Conservation (phyloP, 2,888 invertebrate genomes). For the Spodoptera picta region DNA sequence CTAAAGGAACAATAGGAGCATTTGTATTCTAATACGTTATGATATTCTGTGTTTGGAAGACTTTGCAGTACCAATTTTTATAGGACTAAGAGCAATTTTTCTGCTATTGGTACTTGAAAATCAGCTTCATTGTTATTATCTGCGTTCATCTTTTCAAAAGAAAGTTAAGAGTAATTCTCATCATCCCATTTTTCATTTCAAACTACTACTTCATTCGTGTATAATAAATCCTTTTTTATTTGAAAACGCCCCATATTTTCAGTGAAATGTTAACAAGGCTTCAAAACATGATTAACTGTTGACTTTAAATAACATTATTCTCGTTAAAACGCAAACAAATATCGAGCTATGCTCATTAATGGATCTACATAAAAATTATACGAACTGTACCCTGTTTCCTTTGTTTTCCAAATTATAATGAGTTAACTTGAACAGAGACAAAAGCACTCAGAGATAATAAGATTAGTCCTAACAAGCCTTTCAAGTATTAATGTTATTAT, state of each 20-base stretch:
- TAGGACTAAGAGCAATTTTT: too few species aligned
- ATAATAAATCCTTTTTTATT: too few species aligned
- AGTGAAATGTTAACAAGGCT: background rate
- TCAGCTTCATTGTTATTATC: too few species aligned
- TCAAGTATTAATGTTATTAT: slow-evolving; percentile 45
- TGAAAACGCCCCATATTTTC: too few species aligned
- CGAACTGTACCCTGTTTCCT: slow-evolving; percentile 17
- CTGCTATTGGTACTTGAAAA: too few species aligned
- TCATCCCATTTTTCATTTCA: too few species aligned
- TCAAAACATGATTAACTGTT: slow-evolving; percentile 1
- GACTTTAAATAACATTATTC: slow-evolving; percentile 18
- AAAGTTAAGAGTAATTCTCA: too few species aligned
- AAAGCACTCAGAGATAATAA: slow-evolving; percentile 48
- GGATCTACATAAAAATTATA: slow-evolving; percentile 31
- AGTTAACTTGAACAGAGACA: slow-evolving; percentile 45
- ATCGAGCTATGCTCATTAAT: slow-evolving; percentile 20
- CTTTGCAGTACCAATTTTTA: too few species aligned
- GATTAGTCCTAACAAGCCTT: slow-evolving; percentile 43
- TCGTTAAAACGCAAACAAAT: slow-evolving; percentile 8
- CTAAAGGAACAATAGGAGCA: slow-evolving; percentile 9
- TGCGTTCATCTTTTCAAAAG: too few species aligned
- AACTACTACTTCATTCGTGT: too few species aligned
- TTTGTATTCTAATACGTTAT: slow-evolving; percentile 12
- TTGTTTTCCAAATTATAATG: slow-evolving; percentile 50
- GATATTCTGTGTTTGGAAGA: slow-evolving; percentile 1